Conservation (phyloP, 2,888 invertebrate species). For the Calameuta filiformis region DNA sequence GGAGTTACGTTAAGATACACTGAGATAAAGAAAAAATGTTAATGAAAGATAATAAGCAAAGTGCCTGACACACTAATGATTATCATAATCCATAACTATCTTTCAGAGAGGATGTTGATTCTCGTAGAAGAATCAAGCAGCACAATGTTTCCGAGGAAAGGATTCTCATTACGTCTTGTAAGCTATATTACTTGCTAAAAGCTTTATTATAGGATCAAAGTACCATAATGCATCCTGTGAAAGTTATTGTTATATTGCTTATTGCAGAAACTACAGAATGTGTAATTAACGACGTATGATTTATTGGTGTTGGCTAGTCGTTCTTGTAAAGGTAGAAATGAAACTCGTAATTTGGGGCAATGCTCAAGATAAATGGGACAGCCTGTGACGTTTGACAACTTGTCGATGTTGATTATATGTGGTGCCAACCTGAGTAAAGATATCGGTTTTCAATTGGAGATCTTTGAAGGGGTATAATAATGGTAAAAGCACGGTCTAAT, state of each 20-base stretch:
- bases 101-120: slow-evolving; percentile 10
- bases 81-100: slow-evolving; percentile 13
- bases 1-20: neutral
- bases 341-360: neutral
- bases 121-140: neutral
- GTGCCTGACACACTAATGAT: neutral
- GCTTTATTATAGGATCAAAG: neutral
- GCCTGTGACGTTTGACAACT: slow-evolving; percentile 21
- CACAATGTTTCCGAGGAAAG: neutral
- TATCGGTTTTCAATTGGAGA: neutral
- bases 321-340: neutral
- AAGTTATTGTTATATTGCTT: neutral
- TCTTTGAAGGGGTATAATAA: neutral
- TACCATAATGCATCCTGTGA: neutral
- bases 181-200: neutral
- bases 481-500: neutral
- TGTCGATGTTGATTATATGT: slow-evolving; percentile 3
- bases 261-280: neutral
- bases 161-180: neutral
- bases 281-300: neutral
- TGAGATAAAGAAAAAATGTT: neutral
- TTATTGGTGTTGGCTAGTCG: neutral
- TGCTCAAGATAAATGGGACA: neutral
- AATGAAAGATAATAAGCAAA: neutral
- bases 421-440: slow-evolving; percentile 17